These are phyloP conservation scores for Carcinoscorpius rotundicauda DNA, from an alignment of 1,140 invertebrate genomes.

Conservation along the genomic window DNA sequence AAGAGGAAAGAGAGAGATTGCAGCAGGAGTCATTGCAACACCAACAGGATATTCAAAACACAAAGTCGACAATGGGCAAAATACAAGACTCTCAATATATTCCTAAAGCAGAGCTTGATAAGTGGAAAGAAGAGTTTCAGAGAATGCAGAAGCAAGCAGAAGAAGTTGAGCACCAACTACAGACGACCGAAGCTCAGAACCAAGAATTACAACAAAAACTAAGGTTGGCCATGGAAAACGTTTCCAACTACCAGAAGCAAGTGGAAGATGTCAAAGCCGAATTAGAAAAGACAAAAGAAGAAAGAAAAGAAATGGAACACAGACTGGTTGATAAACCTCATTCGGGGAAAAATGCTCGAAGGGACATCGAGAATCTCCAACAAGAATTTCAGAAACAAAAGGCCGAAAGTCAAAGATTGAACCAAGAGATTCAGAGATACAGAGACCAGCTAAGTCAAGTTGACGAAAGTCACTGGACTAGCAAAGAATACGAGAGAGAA, in stretches of 20 bases:
- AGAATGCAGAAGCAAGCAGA: constrained; percentile 51
- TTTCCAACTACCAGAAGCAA: constrained; percentile 23
- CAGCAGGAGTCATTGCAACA: constrained; percentile 8
- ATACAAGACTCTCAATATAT: constrained; percentile 10
- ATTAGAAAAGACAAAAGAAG: constrained; percentile 8
- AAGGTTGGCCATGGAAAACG: constrained; percentile 24
- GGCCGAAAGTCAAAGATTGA: not conserved
- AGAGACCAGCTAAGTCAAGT: not conserved
- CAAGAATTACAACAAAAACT: constrained; percentile 26
- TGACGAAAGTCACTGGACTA: not conserved
- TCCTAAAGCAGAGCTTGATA: constrained; percentile 1
- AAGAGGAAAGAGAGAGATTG: constrained; percentile 8
- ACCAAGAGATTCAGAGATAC: constrained; percentile 1
- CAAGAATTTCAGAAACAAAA: not conserved
- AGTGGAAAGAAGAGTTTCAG: constrained; percentile 9
- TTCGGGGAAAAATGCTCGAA: not conserved
- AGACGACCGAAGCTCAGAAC: constrained; percentile 36
- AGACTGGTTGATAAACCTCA: not conserved
- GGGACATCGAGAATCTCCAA: not conserved
- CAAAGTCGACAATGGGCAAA: constrained; percentile 12
- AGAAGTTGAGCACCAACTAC: constrained; percentile 56
- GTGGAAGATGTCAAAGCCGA: constrained; percentile 23
- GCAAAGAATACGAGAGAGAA: too few relatives aligned
- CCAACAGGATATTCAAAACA: constrained; percentile 15
- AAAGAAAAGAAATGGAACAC: constrained; percentile 3